Percentiles rank a stretch among this genome's conserved stretches.
Evolutionary conservation across 2,113 vertebrate genomes (phyloP).

Genomic region (Mirza zaza): DNA sequence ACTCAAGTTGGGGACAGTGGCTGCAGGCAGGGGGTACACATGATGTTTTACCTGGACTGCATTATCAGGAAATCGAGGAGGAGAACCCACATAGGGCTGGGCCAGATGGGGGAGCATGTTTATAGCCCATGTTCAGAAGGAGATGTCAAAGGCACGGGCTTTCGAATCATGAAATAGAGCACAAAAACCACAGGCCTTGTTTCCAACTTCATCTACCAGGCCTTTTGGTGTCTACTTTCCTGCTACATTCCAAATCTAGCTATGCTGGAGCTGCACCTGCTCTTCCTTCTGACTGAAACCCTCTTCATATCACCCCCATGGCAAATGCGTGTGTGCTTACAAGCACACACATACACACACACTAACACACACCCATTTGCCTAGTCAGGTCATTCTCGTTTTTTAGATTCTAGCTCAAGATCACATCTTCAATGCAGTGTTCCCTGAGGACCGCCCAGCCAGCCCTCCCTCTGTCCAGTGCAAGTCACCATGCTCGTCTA

Average conservation of each 20-base stretch:
- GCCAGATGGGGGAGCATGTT: background rate
- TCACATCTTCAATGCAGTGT: background rate
- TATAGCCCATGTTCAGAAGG: background rate
- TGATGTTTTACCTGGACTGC: background rate
- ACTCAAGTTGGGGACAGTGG: too few species aligned
- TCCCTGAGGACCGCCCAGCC: background rate
- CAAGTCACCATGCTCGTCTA: background rate
- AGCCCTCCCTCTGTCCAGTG: fast-evolving
- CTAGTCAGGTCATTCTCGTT: background rate
- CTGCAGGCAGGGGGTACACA: fast-evolving
- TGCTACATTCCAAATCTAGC: background rate
- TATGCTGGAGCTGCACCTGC: background rate
- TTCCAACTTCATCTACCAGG: background rate
- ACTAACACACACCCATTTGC: background rate
- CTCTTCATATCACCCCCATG: background rate
- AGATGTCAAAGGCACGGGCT: background rate
- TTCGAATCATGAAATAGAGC: background rate
- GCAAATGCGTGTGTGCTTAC: background rate
- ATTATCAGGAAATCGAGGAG: background rate
- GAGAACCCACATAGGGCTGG: background rate
- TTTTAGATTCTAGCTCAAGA: background rate
- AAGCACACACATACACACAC: too few species aligned
- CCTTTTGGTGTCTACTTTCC: background rate
- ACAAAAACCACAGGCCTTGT: background rate
- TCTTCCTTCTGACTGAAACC: background rate